phyloP scores from a whole-genome alignment of 2,888 invertebrate species.

The Microchrysa polita region DNA sequence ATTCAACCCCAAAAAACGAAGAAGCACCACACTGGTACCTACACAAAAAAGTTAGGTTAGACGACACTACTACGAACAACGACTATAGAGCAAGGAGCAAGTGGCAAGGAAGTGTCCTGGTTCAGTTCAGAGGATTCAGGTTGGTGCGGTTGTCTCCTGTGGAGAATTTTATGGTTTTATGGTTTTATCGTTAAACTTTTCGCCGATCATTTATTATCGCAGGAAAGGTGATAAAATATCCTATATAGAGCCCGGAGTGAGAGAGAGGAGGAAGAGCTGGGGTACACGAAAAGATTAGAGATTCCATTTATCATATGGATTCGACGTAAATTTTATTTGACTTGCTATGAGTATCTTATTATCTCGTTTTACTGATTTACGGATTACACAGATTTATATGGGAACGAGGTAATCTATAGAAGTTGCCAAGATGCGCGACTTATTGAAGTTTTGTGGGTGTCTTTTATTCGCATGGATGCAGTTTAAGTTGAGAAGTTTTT shows the following conservation, averaged over 20 bases:
- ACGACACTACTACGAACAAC: too few relatives aligned
- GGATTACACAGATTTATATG: constrained; percentile 28
- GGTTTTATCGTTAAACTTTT: constrained; percentile 48
- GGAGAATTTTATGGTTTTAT: constrained; percentile 45
- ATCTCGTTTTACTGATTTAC: constrained; percentile 25
- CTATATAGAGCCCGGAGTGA: constrained; percentile 1
- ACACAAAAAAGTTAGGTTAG: background rate
- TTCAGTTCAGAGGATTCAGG: too few relatives aligned
- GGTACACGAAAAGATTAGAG: constrained; percentile 8
- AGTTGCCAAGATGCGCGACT: background rate
- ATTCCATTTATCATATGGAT: constrained; percentile 42
- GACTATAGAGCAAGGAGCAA: too few relatives aligned
- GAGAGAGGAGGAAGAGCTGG: constrained; percentile 11
- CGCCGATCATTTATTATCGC: constrained; percentile 48
- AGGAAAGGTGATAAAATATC: constrained; percentile 42
- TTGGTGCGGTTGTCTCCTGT: constrained; percentile 15
- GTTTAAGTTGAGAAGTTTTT: background rate
- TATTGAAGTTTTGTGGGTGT: background rate
- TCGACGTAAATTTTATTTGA: constrained; percentile 40
- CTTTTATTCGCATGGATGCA: background rate
- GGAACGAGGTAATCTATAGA: constrained; percentile 8
- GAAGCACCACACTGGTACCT: too few relatives aligned
- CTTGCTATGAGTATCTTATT: constrained; percentile 39
- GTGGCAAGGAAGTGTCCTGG: too few relatives aligned
- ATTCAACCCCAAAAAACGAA: constrained; percentile 37